Evolutionary conservation across 2,888 invertebrate genomes (phyloP).

Genomic region (Cynaeus angustus): DNA sequence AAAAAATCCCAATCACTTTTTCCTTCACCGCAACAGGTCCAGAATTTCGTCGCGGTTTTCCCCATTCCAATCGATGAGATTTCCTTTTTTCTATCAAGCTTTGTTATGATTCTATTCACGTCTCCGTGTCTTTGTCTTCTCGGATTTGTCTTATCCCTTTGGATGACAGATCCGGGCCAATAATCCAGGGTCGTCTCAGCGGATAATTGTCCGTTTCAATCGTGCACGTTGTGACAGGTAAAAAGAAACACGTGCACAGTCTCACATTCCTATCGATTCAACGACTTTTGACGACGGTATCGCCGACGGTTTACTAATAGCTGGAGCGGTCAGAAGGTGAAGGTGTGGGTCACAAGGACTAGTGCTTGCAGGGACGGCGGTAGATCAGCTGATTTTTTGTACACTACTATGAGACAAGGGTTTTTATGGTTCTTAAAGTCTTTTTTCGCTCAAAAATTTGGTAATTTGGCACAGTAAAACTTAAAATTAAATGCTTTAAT

Average conservation of each 20-base stretch:
- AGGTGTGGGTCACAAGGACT: conserved; percentile 36
- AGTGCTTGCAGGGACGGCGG: background rate
- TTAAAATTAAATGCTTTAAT: no score
- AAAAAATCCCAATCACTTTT: conserved; percentile 1
- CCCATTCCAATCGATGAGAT: conserved; percentile 23
- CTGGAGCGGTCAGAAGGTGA: conserved; percentile 37
- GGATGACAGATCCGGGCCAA: conserved; percentile 34
- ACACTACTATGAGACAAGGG: no score
- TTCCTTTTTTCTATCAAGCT: conserved; percentile 16
- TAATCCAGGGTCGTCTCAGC: conserved; percentile 35
- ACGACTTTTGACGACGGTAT: conserved; percentile 30
- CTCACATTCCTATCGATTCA: conserved; percentile 47
- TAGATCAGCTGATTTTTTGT: background rate
- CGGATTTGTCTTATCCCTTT: conserved; percentile 35
- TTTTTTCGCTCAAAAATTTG: no score
- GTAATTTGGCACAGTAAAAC: no score
- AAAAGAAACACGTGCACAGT: conserved; percentile 32
- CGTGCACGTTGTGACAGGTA: conserved; percentile 21
- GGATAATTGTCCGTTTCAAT: conserved; percentile 37
- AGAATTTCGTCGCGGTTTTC: conserved; percentile 13
- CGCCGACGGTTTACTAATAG: conserved; percentile 31
- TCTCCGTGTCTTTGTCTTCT: conserved; percentile 39
- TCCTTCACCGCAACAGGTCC: conserved; percentile 27
- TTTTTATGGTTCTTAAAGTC: no score
- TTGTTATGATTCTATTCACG: conserved; percentile 39